Evolutionary conservation across 2,113 vertebrate genomes (phyloP), one percentile per base, ranked within the genome.

Genomic region (Peromyscus maniculatus): DNA sequence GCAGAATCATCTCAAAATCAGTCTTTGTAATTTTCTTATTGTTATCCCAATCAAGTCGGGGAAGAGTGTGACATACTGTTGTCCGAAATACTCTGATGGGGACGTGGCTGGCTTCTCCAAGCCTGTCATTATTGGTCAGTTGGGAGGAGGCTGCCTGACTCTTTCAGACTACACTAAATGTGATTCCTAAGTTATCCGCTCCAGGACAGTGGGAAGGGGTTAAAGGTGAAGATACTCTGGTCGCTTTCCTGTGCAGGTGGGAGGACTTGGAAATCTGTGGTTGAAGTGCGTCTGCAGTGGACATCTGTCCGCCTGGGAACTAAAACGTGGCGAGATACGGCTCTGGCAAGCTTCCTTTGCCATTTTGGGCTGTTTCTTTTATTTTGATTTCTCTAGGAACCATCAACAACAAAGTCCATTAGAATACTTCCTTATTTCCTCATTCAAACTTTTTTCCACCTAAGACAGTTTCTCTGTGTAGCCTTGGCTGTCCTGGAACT

Each of bases 331-430:
- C 59, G 17, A 93, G 39, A 39, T 22, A 55, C 19, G 69, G 39
- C 10, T 19, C 87, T 71, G 67, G 57, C 82, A 3, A 12, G 7
- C 62, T 69, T 49, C 79, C 67, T 83, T 90, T 79, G 71, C 57
- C 49, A 66, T 91, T 71, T 69, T 79, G 36, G 2, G 87, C 74
- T 91, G 12, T 59, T 84, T 92, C 24, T 75, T 93, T 84, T 39
- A 19, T 71, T 91, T 88, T 67, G 5, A 52, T 92, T 66, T 49
- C 64, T 95, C 46, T 71, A 64, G 87, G 57, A 97, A 67, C 33
- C 36, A 78, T 93, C 77, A 86, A 11, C 22, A 83, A 26, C 59
- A 77, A 92, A 96, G 19, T 31, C 33, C 86, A 79, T 39, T 1
- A 19, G 59, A 84, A 84, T 43, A 46, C 59, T 83, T 16, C 57